Base-by-base conservation (phyloP, 2,113 vertebrate species). In the Perca schrenkii region DNA sequence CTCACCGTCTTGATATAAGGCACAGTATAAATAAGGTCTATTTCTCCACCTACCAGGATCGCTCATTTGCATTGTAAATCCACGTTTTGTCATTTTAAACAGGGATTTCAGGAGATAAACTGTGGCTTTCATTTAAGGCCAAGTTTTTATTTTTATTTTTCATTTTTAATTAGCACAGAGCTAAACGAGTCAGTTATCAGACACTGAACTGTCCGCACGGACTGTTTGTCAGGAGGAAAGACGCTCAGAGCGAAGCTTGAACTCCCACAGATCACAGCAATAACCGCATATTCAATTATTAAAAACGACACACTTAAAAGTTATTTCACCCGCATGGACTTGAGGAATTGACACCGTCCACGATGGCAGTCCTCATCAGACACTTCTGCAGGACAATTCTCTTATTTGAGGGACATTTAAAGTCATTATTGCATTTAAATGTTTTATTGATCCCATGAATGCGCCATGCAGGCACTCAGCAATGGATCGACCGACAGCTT, bases 151-250 rank as follows among this genome's bases (percentile, higher is more conserved):
- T 31, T 31, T 31, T 4, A 31, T 2, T 28, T 49, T 12, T 25
- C 25, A 25, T 25, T 25, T 25, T 25, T 25, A 25, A 25, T 49
- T 62, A 43, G 74, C 4, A 4, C 57, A 5, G n/a, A 62, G 25
- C 7, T 31, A 50, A 75, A 72, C 77, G 60, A 66, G 73, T 75
- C 84, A 64, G 57, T 72, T 36, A 28, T 63, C 67, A 83, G 87
- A 87, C 86, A 65, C 79, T 83, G 82, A 85, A 88, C 82, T 81
- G 62, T 83, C 56, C 70, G 68, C 62, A 74, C 22, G 43, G 71
- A 77, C 50, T 64, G 22, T 52, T 74, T 79, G 75, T 82, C 58
- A 36, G 22, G 49, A 70, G 52, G 52, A 52, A 78, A 77, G 62
- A 31, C 15, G 1, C 56, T 1, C 22, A 4, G 16, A 75, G 66